These are phyloP conservation scores for Urosaurus nigricauda DNA, from an alignment of 2,797 vertebrate genomes.

Conservation along the genomic window DNA sequence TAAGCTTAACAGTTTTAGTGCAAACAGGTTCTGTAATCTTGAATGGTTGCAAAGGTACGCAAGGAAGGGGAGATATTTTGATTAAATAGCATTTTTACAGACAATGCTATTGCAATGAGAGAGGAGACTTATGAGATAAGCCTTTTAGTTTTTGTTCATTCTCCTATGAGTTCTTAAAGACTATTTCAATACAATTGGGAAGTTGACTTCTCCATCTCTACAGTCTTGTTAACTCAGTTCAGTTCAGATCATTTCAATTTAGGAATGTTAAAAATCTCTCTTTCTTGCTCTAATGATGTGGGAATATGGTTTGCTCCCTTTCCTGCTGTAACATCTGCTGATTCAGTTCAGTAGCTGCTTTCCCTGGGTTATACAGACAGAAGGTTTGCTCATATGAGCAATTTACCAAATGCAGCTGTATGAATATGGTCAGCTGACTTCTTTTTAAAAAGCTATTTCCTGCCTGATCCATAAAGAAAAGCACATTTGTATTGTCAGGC, in stretches of 20 bases:
- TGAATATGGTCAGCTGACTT: slow-evolving; percentile 7
- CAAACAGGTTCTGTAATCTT: no score
- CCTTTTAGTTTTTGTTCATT: background rate
- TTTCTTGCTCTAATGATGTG: background rate
- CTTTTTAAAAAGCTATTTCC: slow-evolving; percentile 4
- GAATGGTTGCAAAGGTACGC: no score
- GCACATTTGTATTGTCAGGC: background rate
- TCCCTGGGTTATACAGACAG: background rate
- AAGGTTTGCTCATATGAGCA: background rate
- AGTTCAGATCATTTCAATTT: background rate
- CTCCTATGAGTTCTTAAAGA: background rate
- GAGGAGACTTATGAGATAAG: no score
- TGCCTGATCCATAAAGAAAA: background rate
- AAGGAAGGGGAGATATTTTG: no score
- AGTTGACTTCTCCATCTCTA: background rate
- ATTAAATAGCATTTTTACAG: no score
- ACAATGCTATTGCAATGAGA: no score
- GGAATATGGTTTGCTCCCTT: background rate
- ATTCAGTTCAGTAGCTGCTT: background rate
- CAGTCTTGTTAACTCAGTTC: background rate
- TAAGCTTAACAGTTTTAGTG: no score
- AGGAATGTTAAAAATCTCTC: background rate
- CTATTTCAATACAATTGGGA: background rate
- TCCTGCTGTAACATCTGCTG: slow-evolving; percentile 1
- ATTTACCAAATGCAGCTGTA: background rate